phyloP scores from a whole-genome alignment of 2,888 invertebrate species.

The Polydrusus pterygomalis region DNA sequence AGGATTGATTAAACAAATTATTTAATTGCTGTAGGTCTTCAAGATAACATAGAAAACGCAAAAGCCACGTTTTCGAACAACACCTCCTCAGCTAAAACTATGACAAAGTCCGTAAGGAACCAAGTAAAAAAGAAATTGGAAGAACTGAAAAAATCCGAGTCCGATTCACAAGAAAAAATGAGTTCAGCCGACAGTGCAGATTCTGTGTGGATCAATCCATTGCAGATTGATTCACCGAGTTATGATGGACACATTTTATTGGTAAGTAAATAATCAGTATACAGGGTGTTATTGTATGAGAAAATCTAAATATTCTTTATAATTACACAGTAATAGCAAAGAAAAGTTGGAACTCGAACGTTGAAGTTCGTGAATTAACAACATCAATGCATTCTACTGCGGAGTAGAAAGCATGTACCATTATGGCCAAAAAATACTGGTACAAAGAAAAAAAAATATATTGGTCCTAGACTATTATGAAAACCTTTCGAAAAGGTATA shows the following conservation, averaged over 20 bases:
- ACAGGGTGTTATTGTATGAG: no score
- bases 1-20: no score
- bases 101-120: conserved; percentile 48
- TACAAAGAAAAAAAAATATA: no score
- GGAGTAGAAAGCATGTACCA: no score
- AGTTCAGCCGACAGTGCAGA: conserved; percentile 62
- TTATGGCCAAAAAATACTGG: no score
- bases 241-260: conserved; percentile 67
- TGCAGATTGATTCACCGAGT: conserved; percentile 65
- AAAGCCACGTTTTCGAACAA: conserved; percentile 56
- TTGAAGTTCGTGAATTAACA: no score
- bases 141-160: conserved; percentile 55
- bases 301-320: no score
- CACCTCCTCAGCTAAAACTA: conserved; percentile 41
- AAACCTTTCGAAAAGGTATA: no score
- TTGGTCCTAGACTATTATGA: no score
- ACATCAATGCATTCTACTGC: no score
- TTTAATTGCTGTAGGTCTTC: conserved; percentile 68
- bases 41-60: conserved; percentile 71
- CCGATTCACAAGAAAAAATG: conserved; percentile 59
- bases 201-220: conserved; percentile 68
- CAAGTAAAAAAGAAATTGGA: conserved; percentile 53
- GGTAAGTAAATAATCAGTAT: conserved; percentile 58
- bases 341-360: no score
- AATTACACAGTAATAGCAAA: no score